These are phyloP conservation scores for Zeugodacus cucurbitae DNA, from an alignment of 1,140 invertebrate genomes.

Conservation along the genomic window DNA sequence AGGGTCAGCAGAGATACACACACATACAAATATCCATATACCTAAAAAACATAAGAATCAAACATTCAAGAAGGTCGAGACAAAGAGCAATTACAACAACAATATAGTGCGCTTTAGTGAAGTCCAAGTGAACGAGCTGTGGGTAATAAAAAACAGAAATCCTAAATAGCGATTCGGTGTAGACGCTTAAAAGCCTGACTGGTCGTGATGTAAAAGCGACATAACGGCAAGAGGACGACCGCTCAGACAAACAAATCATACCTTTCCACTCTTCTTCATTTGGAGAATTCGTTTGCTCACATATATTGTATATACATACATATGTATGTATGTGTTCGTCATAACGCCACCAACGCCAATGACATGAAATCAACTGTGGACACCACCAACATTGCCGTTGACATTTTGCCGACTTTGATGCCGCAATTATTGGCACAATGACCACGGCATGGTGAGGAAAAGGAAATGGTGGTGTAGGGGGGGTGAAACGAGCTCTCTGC, in stretches of 20 bases:
- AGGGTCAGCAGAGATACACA: background rate
- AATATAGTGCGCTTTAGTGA: background rate
- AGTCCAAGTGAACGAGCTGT: background rate
- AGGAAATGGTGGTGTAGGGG: background rate
- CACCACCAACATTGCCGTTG: constrained; percentile 27
- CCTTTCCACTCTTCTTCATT: background rate
- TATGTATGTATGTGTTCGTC: background rate
- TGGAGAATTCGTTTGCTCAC: background rate
- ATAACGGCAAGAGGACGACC: background rate
- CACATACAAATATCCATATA: background rate
- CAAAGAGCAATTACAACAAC: background rate
- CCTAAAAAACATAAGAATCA: background rate
- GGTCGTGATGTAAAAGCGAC: background rate
- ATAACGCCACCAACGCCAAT: constrained; percentile 38
- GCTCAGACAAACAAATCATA: background rate
- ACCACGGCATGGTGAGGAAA: background rate
- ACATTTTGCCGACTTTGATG: constrained; percentile 31
- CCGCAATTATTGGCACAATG: background rate
- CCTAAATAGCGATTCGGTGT: constrained; percentile 66
- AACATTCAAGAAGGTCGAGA: background rate
- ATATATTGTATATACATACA: background rate
- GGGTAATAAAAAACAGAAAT: constrained; percentile 43
- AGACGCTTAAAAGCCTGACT: constrained; percentile 64
- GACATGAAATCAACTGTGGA: background rate
- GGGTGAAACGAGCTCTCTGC: background rate